Base-by-base conservation (phyloP, 2,113 vertebrate species). In the Spilogale gracilis region DNA sequence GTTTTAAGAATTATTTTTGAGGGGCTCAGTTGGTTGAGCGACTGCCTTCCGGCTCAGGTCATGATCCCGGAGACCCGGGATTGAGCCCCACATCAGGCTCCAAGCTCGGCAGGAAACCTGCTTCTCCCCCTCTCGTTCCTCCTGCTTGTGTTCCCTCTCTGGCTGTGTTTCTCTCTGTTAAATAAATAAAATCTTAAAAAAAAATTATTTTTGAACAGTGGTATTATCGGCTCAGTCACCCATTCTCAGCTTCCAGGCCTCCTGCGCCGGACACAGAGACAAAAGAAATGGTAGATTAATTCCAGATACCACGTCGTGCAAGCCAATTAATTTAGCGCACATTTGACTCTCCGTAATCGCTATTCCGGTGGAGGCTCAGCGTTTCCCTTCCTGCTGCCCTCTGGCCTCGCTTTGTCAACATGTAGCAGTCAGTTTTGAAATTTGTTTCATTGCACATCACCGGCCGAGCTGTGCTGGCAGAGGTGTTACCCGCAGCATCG, bases 1-100 rank as follows among this genome's bases (percentile, higher is more conserved):
- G 85, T 60, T 87, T 93, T 58, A 71, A 93, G 92, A 94, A 96
- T 94, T 67, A 48, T 27, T 71, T 85, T 83, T 90, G 71, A 92
- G 38, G 38, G 38, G 38, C 38, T 38, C 38, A 38, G 38, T 38
- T 38, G 38, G 38, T 38, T 38, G 38, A 38, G 38, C 38, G 38
- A 38, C 38, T 38, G 38, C 38, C 38, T 38, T 38, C 38, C 38
- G 38, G 38, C 38, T 38, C 38, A 38, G 38, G 38, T 38, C 38
- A 38, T 38, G 38, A 38, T 38, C 38, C 38, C 38, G 38, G 38
- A 38, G 38, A 38, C 38, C 38, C 2, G 38, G 38, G 38, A 38
- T 38, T 2, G 38, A 38, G 38, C 2, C 38, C 38, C 38, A 38
- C 38, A 38, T 38, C 38, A 38, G 38, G 38, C 38, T 38, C 38